These are phyloP conservation scores for Agelaius tricolor DNA, from an alignment of 2,113 vertebrate genomes.

Conservation along the genomic window DNA sequence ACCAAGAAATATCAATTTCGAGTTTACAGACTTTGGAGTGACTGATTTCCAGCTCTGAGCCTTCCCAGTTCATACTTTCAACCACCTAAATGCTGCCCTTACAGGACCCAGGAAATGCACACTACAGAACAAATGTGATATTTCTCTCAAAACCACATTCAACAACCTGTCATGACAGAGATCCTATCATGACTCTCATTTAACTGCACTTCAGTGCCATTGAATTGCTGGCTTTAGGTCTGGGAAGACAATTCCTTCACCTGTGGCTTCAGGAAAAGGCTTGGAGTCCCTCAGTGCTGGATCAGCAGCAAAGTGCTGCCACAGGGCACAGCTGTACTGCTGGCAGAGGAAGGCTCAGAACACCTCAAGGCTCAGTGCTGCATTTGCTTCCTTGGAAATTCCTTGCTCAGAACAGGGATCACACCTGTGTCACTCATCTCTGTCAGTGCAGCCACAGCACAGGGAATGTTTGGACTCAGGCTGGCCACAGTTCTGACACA, in stretches of 20 bases:
- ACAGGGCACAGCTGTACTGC: background rate
- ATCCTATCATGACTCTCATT: background rate
- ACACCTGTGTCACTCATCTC: background rate
- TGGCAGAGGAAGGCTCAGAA: background rate
- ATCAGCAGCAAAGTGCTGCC: background rate
- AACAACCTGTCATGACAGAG: background rate
- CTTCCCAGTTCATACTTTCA: background rate
- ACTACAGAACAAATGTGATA: background rate
- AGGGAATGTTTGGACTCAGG: background rate
- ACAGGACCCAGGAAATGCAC: background rate
- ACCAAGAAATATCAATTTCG: background rate
- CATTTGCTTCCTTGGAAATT: background rate
- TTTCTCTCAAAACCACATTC: rapidly evolving
- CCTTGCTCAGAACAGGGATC: background rate
- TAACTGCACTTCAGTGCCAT: background rate
- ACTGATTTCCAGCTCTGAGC: background rate
- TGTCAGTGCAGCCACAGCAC: background rate
- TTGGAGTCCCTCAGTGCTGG: background rate
- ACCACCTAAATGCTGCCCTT: background rate
- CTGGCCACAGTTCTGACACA: background rate
- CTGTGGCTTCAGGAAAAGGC: background rate
- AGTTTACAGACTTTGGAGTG: background rate
- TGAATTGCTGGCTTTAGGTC: background rate
- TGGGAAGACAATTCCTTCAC: background rate
- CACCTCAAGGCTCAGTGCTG: background rate